These are phyloP conservation scores for Zophobas atratus DNA, from an alignment of 1,140 invertebrate genomes.

Conservation along the genomic window DNA sequence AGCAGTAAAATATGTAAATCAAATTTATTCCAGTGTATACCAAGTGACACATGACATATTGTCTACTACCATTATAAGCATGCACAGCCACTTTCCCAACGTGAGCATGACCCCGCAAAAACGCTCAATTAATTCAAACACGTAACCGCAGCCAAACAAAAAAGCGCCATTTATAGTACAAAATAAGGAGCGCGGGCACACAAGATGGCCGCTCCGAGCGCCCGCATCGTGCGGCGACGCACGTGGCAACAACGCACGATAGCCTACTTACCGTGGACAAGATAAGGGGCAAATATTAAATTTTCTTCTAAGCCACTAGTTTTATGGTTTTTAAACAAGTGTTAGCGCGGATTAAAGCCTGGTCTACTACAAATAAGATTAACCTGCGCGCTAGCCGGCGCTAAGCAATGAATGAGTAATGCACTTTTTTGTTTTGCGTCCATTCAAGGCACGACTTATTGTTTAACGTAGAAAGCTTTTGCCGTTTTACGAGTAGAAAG, in stretches of 20 bases:
- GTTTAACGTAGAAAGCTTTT: background rate
- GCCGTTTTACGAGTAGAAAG: background rate
- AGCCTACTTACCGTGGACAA: constrained; percentile 34
- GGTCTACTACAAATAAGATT: constrained; percentile 4
- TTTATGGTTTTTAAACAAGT: constrained; percentile 19
- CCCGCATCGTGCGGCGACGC: constrained; percentile 15
- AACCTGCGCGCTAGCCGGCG: background rate
- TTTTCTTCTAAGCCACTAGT: constrained; percentile 15
- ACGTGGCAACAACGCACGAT: constrained; percentile 44
- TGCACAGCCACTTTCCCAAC: constrained; percentile 12
- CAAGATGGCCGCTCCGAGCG: constrained; percentile 38
- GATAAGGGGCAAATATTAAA: constrained; percentile 46
- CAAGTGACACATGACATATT: constrained; percentile 54
- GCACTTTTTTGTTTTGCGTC: background rate
- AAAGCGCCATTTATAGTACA: background rate
- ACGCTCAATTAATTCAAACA: constrained; percentile 40
- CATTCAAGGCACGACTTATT: constrained; percentile 1
- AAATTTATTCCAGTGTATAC: constrained; percentile 49
- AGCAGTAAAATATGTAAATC: constrained; percentile 53
- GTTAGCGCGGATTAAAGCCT: background rate
- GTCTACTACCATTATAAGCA: constrained; percentile 43
- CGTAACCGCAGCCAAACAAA: constrained; percentile 19
- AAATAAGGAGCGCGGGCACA: constrained; percentile 23
- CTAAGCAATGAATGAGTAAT: background rate
- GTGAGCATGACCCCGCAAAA: constrained; percentile 36